phyloP scores from a whole-genome alignment of 2,797 vertebrate species.

The Orientallactaga sibirica region DNA sequence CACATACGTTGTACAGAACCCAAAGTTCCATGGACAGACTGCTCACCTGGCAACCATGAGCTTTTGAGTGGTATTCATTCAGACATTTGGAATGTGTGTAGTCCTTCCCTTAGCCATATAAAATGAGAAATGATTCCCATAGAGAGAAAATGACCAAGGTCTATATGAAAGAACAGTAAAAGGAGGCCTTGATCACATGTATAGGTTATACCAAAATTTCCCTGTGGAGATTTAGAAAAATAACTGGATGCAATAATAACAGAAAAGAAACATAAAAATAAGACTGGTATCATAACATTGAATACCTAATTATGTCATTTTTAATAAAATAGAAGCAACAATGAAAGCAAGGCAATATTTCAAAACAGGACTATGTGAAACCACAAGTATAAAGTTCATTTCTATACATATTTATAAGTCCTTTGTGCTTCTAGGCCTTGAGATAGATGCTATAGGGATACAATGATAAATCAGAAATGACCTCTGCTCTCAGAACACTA shows the following conservation, averaged over 20 bases:
- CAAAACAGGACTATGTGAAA: slow-evolving; percentile 34
- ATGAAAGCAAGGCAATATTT: slow-evolving; percentile 26
- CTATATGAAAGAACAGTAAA: neutral
- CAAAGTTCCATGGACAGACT: neutral
- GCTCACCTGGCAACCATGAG: neutral
- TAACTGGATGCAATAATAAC: slow-evolving; percentile 20
- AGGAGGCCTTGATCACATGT: neutral
- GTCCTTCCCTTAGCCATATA: neutral
- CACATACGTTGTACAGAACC: neutral
- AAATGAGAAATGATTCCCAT: neutral
- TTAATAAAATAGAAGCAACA: slow-evolving; percentile 51
- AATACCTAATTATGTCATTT: slow-evolving; percentile 51
- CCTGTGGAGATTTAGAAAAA: neutral
- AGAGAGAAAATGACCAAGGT: neutral
- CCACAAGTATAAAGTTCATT: slow-evolving; percentile 9
- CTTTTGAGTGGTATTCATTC: neutral
- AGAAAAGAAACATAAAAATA: slow-evolving; percentile 33
- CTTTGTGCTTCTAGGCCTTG: neutral
- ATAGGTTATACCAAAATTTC: slow-evolving; percentile 30
- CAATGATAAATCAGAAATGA: slow-evolving; percentile 35
- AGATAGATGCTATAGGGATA: neutral
- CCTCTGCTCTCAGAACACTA: slow-evolving; percentile 22
- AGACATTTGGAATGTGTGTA: neutral
- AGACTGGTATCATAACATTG: neutral
- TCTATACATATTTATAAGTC: slow-evolving; percentile 31